phyloP scores from a whole-genome alignment of 2,113 vertebrate genomes.

The Pristiophorus japonicus region DNA sequence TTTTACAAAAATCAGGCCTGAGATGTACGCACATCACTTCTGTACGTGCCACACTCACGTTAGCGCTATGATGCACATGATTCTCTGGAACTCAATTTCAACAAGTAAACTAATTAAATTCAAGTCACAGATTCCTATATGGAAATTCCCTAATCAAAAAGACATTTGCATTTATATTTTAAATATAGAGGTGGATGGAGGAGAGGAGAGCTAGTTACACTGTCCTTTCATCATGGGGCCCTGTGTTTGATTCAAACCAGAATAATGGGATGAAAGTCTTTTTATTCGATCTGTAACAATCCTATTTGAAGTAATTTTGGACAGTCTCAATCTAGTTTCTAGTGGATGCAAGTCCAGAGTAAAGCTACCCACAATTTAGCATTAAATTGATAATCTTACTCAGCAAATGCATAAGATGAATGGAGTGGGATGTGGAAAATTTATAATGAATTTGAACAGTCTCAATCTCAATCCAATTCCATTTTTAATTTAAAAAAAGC shows the following conservation, averaged over 20 bases:
- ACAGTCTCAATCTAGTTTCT: not conserved
- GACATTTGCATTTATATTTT: not conserved
- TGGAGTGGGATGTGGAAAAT: not conserved
- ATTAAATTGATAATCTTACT: not conserved
- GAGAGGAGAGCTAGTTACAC: not conserved
- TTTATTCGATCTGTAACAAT: not conserved
- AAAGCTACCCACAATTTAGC: not conserved
- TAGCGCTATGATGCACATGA: not conserved
- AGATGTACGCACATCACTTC: not conserved
- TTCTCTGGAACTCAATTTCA: not conserved
- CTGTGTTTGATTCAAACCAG: not conserved
- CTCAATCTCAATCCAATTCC: not conserved
- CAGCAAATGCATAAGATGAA: not conserved
- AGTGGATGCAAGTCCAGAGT: not conserved
- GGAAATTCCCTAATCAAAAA: not conserved
- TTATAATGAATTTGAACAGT: not conserved
- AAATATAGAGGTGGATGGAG: not conserved
- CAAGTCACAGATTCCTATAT: not conserved
- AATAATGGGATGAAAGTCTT: not conserved
- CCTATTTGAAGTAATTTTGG: not conserved
- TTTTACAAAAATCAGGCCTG: not conserved
- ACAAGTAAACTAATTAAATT: not conserved
- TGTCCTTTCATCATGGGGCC: not conserved
- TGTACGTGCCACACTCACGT: not conserved
- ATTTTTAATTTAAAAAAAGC: not conserved